Percentiles rank a stretch among this genome's conserved stretches.
Conservation (phyloP, 2,113 vertebrate genomes). For the Oriolus oriolus region DNA sequence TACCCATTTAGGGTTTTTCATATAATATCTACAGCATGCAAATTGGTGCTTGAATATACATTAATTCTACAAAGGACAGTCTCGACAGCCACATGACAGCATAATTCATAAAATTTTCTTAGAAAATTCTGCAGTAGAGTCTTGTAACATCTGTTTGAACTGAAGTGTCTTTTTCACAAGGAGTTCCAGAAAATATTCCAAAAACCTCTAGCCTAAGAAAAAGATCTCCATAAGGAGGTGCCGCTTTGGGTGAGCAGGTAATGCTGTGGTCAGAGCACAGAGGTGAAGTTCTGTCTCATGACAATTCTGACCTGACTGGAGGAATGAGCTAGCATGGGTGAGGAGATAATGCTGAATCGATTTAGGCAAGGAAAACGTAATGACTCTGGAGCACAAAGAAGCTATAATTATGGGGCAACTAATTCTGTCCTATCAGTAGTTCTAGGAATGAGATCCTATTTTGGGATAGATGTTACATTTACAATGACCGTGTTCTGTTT, state of each 20-base stretch:
- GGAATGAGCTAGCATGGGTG: neutral
- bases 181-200: neutral
- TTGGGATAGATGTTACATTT: neutral
- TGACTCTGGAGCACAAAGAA: neutral
- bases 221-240: neutral
- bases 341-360: neutral
- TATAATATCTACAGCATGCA: neutral
- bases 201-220: neutral
- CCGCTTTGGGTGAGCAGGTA: neutral
- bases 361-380: neutral
- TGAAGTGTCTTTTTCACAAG: neutral
- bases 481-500: neutral
- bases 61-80: neutral
- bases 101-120: neutral
- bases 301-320: neutral
- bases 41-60: neutral
- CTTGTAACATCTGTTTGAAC: neutral
- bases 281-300: accelerated
- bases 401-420: neutral
- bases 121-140: neutral
- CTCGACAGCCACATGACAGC: neutral
- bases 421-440: neutral
- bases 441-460: neutral
- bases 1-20: neutral
- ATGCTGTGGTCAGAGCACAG: neutral